phyloP scores from a whole-genome alignment of 2,113 vertebrate species.

The Sarotherodon lohbergeri region DNA sequence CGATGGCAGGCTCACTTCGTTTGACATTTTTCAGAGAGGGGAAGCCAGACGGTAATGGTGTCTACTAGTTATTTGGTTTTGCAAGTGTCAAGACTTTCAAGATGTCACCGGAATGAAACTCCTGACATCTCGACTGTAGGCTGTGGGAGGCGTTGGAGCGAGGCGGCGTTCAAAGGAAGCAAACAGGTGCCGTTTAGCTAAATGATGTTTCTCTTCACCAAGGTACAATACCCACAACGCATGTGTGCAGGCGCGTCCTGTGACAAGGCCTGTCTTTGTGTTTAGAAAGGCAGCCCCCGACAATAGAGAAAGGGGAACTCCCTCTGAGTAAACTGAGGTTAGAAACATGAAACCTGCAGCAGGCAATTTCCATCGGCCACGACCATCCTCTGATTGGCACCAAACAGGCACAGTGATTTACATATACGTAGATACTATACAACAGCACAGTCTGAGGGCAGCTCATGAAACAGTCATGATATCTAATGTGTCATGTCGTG shows the following conservation, averaged over 20 bases:
- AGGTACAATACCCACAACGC: not conserved
- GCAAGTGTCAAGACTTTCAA: not conserved
- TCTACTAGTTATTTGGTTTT: not conserved
- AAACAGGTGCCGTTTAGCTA: slow-evolving; percentile 15
- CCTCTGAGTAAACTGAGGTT: slow-evolving; percentile 22
- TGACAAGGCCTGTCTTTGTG: not conserved
- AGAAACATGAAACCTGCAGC: slow-evolving; percentile 25
- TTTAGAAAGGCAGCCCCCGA: slow-evolving; percentile 2
- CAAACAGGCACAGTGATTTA: not conserved
- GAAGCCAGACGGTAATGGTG: not conserved
- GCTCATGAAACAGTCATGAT: not conserved
- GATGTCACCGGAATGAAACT: rapidly evolving
- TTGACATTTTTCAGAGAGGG: not conserved
- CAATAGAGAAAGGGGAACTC: slow-evolving; percentile 29
- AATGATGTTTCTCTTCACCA: not conserved
- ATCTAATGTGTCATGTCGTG: not conserved
- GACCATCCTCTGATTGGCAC: not conserved
- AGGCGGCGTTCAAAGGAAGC: not conserved
- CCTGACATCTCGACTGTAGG: not conserved
- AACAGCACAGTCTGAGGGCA: not conserved
- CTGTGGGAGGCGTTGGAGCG: not conserved
- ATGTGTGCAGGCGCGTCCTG: not conserved
- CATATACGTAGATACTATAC: not conserved
- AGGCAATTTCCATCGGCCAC: not conserved
- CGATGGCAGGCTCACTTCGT: rapidly evolving